Evolutionary conservation across 2,797 vertebrate genomes (phyloP), one percentile per base, ranked within the genome.

Genomic region (Lepus townsendii): DNA sequence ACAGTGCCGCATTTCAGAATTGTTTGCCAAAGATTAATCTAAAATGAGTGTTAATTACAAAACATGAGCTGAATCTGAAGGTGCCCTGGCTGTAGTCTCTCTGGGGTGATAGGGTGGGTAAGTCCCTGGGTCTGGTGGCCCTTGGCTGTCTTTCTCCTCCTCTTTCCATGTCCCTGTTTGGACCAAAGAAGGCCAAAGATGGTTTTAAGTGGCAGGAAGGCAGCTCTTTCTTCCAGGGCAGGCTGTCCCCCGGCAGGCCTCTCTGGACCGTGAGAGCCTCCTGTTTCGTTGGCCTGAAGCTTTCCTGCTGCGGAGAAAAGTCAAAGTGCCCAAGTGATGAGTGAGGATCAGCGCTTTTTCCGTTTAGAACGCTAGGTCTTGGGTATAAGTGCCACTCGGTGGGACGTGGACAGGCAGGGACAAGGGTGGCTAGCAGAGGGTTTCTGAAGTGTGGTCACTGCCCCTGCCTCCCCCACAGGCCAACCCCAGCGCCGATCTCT

Each of bases 401-500:
- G 0, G 27, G 73, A 47, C 69, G 12, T 90, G 32, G 1, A 2
- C 14, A 3, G 24, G 13, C n/a, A 88, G 79, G 47, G 47, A 30
- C 14, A 42, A 19, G 19, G 17, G 65, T 83, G 65, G 16, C 24
- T 14, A 1, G 57, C 54, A 26, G 75, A 24, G 54, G 38, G 19
- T 90, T 71, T 91, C 75, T 32, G 62, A 17, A 57, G 54, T 68
- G 9, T 75, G 24, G 3, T 94, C 82, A 80, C 4, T 1, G 0
- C n/a, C 38, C 30, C 20, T 89, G 75, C 35, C 14, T 88, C 32
- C 1, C 95, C 95, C 93, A 5, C 97, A 99, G 99, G 92, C 24
- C 20, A 98, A 97, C 97, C 97, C 99, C 57, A 97, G 97, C 63
- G 88, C 98, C 82, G 99, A 99, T 86, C 98, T 99, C 38, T 98